phyloP scores from a whole-genome alignment of 1,140 invertebrate species.

The Propsilocerus akamusi region DNA sequence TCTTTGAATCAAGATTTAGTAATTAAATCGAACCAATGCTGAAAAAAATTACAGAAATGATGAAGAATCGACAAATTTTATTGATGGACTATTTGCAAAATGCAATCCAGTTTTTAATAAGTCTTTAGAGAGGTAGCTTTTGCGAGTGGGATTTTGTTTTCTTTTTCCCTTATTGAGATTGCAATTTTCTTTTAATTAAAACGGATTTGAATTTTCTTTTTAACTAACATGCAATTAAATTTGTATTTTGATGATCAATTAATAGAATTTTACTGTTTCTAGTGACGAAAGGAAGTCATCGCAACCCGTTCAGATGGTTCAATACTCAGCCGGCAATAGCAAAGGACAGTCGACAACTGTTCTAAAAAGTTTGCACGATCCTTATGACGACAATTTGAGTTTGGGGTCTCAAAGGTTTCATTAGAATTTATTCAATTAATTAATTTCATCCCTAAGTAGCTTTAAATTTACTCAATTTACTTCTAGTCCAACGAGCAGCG shows the following conservation, averaged over 20 bases:
- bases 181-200: neutral
- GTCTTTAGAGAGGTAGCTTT: constrained; percentile 7
- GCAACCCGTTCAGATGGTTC: constrained; percentile 22
- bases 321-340: constrained; percentile 18
- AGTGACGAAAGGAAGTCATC: neutral
- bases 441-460: neutral
- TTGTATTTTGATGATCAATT: neutral
- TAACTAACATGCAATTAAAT: neutral
- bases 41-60: too few species aligned
- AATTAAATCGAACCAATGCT: too few species aligned
- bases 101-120: too few species aligned
- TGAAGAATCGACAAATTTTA: constrained; percentile 22
- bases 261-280: neutral
- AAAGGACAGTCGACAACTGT: constrained; percentile 19
- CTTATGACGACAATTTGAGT: constrained; percentile 19
- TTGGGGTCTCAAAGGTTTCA: constrained; percentile 19
- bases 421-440: neutral
- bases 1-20: neutral
- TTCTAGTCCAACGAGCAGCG: constrained; percentile 18
- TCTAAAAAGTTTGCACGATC: constrained; percentile 21
- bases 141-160: neutral
- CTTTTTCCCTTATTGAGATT: neutral
- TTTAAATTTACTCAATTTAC: neutral
- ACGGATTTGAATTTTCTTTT: neutral
- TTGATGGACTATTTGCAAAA: constrained; percentile 22